phyloP scores from a whole-genome alignment of 2,888 invertebrate species.

The Tubulanus polymorphus region DNA sequence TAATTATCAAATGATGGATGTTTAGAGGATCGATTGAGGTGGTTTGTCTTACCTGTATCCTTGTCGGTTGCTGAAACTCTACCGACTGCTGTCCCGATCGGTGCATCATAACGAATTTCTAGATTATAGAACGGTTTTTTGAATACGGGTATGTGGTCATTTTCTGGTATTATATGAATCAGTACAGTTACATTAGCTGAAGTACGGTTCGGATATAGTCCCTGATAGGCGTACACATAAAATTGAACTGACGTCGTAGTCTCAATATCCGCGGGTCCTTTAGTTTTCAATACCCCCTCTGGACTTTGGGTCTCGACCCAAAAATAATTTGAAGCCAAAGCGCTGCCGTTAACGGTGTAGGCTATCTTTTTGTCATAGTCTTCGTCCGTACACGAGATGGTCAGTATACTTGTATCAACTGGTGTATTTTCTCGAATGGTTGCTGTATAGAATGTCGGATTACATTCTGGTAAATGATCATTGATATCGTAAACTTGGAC shows the following conservation, averaged over 20 bases:
- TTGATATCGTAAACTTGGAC: neutral
- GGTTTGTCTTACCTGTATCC: neutral
- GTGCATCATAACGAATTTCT: neutral
- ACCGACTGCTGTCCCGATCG: neutral
- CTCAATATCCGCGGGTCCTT: neutral
- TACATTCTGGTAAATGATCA: neutral
- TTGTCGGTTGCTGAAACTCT: neutral
- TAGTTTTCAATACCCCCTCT: neutral
- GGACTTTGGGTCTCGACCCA: neutral
- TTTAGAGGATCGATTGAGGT: too few species aligned
- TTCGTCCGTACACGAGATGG: neutral
- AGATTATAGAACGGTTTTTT: neutral
- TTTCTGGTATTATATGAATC: neutral
- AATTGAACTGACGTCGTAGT: neutral
- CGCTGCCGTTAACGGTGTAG: neutral
- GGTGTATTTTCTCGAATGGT: neutral
- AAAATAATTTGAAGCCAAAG: neutral
- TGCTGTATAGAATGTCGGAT: neutral
- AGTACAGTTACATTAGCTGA: neutral
- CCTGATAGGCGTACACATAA: neutral
- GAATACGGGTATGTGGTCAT: neutral
- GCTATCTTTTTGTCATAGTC: too few species aligned
- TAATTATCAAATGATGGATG: too few species aligned
- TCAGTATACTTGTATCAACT: neutral
- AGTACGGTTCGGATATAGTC: neutral